These are phyloP conservation scores for Oedothorax gibbosus DNA, from an alignment of 1,140 invertebrate genomes.

Conservation along the genomic window DNA sequence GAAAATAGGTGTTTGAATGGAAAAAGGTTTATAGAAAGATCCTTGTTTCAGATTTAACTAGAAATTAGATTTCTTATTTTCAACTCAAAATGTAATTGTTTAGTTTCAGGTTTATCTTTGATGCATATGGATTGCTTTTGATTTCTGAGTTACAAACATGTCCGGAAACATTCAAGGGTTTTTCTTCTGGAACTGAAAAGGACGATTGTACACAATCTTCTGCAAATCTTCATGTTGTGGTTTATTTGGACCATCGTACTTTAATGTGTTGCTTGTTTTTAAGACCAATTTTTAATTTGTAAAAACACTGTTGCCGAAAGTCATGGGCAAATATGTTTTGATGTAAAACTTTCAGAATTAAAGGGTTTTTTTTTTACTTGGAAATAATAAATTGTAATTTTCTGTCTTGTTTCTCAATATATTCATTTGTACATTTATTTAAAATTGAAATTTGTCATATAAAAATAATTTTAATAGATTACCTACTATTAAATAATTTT, in stretches of 20 bases:
- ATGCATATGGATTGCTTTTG: constrained; percentile 11
- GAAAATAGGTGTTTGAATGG: too few relatives aligned
- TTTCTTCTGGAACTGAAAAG: background rate
- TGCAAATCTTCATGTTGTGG: background rate
- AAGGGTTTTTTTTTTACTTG: constrained; percentile 2
- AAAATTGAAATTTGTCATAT: background rate
- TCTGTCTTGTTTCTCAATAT: background rate
- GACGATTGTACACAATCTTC: background rate
- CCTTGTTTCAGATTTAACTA: too few relatives aligned
- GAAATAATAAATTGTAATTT: background rate
- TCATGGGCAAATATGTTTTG: constrained; percentile 3
- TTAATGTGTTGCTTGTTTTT: constrained; percentile 4
- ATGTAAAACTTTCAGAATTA: constrained; percentile 7
- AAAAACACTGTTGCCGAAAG: background rate
- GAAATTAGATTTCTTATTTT: too few relatives aligned
- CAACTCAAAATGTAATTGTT: background rate
- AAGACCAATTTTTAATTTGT: constrained; percentile 19
- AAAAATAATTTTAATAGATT: background rate
- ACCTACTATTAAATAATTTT: background rate
- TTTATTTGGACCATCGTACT: background rate
- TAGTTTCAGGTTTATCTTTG: background rate
- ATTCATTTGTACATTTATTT: background rate
- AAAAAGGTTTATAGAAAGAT: too few relatives aligned
- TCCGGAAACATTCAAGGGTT: background rate
- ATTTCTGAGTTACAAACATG: constrained; percentile 12